Base-by-base conservation (phyloP, 2,888 invertebrate genomes). In the Pammene aurita region DNA sequence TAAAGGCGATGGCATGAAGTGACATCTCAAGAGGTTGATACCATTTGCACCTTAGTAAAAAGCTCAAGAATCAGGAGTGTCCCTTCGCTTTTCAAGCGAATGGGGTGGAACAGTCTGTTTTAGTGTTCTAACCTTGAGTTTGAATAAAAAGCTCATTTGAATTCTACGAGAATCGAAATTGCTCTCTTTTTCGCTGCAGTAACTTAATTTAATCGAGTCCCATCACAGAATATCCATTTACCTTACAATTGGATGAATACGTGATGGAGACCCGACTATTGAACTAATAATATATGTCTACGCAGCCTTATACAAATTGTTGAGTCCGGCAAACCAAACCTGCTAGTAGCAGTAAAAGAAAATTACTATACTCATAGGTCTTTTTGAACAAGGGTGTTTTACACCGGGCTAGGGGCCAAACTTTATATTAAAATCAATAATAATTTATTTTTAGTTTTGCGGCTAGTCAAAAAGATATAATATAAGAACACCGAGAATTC, bases 61-160 rank as follows among this genome's bases (percentile, higher is more conserved):
- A 26, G 26, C 26, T 26, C 4, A 11, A 13, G 1, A 10, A 11
- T 11, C 10, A 11, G 13, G 10, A 78, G 74, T 78, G n/a, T 79
- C 76, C 79, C 77, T 75, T 2, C 77, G 77, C 81, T 78, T 81
- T 82, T 80, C 77, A 77, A 78, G 75, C 81, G 84, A 81, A 84
- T 83, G 83, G 80, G 80, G 81, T 78, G 78, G 75, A 82, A 84
- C 82, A 83, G 79, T 86, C 85, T 87, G 85, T 86, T 87, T 89
- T 86, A 88, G 84, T 87, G 84, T 82, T 82, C 81, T 83, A 81
- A 78, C 83, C 82, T 83, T 79, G 79, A 80, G 85, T 91, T 90
- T 90, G 90, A 90, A 91, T 91, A 91, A 91, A 91, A 90, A 87
- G 85, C 88, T 91, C 91, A 90, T 92, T 91, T 91, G 88, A 89